Evolutionary conservation across 1,140 invertebrate genomes (phyloP).

Genomic region (Drosophila pruinosa): DNA sequence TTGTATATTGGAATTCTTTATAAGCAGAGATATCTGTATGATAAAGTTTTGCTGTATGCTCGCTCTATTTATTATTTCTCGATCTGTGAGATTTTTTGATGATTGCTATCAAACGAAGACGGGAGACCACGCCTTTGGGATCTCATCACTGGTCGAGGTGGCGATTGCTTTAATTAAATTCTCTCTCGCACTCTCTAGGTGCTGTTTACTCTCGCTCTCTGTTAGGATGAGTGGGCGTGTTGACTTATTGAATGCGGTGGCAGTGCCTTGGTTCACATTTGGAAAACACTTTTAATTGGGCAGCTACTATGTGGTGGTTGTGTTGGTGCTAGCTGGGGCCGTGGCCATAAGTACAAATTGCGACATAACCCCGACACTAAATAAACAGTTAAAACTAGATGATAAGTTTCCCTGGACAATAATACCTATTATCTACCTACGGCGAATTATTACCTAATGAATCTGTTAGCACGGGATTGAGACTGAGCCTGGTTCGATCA

Average conservation of each 20-base stretch:
- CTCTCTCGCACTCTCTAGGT: not conserved
- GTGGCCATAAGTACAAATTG: constrained; percentile 73
- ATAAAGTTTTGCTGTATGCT: constrained; percentile 6
- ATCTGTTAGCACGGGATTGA: not conserved
- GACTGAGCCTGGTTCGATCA: constrained; percentile 9
- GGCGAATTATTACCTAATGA: too few relatives aligned
- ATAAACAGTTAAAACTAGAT: constrained; percentile 63
- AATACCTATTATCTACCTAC: too few relatives aligned
- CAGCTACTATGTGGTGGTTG: constrained; percentile 53
- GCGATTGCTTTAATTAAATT: not conserved
- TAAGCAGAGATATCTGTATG: too few relatives aligned
- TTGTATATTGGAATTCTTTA: not conserved
- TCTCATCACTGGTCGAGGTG: constrained; percentile 14
- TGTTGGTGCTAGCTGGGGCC: not conserved
- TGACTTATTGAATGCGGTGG: constrained; percentile 8
- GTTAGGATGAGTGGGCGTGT: constrained; percentile 21
- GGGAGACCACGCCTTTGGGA: constrained; percentile 10
- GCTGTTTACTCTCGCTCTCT: not conserved
- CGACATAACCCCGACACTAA: constrained; percentile 77
- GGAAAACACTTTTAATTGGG: constrained; percentile 66
- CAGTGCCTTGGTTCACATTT: constrained; percentile 39
- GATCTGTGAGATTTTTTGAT: not conserved
- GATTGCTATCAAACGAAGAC: not conserved
- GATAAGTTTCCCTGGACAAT: not conserved
- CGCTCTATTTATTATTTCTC: not conserved